These are phyloP conservation scores for Kryptolebias ocellatus DNA, from an alignment of 2,797 vertebrate species.

Conservation along the genomic window DNA sequence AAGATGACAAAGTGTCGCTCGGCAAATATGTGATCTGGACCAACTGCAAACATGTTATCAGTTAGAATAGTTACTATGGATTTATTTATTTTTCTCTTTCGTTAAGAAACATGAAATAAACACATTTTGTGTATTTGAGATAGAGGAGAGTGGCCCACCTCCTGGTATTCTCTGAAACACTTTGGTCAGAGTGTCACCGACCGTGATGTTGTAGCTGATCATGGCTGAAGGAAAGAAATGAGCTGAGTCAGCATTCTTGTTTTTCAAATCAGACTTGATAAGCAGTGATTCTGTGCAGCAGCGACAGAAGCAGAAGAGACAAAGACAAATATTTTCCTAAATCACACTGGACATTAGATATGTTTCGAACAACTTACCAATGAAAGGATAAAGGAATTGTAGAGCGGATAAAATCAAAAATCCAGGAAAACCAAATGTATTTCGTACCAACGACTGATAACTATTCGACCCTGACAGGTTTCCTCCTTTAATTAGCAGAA, in stretches of 20 bases:
- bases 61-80: not conserved
- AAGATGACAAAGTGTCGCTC: conserved; percentile 90
- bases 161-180: conserved; percentile 93
- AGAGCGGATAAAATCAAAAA: conserved; percentile 89
- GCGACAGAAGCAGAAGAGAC: no score
- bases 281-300: no score
- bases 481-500: conserved; percentile 93
- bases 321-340: not conserved
- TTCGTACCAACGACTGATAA: conserved; percentile 92
- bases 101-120: not conserved
- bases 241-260: not conserved
- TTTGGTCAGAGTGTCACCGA: conserved; percentile 93
- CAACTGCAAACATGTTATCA: conserved; percentile 82
- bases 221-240: conserved; percentile 83
- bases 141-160: conserved; percentile 75
- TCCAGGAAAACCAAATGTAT: conserved; percentile 89
- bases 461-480: conserved; percentile 87
- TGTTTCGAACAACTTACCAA: conserved; percentile 82
- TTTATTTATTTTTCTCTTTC: not conserved
- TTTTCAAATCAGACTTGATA: no score
- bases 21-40: conserved; percentile 82
- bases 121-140: not conserved
- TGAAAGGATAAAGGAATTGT: conserved; percentile 97
- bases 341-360: not conserved
- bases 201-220: conserved; percentile 98